Base-by-base conservation (phyloP, 53 echinoderm and acorn worm genomes). In the Crossaster papposus region DNA sequence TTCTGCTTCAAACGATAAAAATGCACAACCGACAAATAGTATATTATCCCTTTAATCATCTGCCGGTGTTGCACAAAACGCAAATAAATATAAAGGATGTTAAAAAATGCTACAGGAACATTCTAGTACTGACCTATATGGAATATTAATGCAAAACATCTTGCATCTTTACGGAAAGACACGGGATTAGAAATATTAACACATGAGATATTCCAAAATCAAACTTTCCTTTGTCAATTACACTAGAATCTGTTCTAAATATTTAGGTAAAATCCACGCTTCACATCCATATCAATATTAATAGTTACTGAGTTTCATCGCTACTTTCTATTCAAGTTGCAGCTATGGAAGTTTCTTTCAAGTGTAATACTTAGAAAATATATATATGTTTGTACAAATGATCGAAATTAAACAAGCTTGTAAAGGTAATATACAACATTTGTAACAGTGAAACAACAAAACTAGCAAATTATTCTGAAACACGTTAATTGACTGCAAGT, bases 131-230 rank as follows among this genome's bases (percentile, higher is more conserved):
- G 82, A 65, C n/a, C 70, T 65, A 68, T 65, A 68, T 82, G 65
- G 82, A 68, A 82, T 65, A 37, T 17, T 36, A 65, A 37, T 82
- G 82, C 68, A 65, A 81, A 82, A 64, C 36, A 44, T 65, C 70
- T 82, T 82, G 82, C 82, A 68, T 68, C 65, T 82, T n/a, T 82
- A 64, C 22, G 68, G 82, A 82, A 82, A 82, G 82, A 82, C 82
- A 65, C 37, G 82, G 82, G 68, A 82, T 44, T 44, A 44, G 44
- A 26, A 31, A 64, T 64, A 70, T 26, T 24, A 28, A 14, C 30
- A 55, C 30, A 54, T 6, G 26, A 54, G 4, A 74, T 74, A 15
- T 20, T 15, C 30, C 54, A 28, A 68, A 68, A 54, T 51, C 5
- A 81, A 81, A 81, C 81, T 81, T 34, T 81, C 81, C 81, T 81